Evolutionary conservation across 2,888 invertebrate species (phyloP).

Genomic region (Cataglyphis livida): DNA sequence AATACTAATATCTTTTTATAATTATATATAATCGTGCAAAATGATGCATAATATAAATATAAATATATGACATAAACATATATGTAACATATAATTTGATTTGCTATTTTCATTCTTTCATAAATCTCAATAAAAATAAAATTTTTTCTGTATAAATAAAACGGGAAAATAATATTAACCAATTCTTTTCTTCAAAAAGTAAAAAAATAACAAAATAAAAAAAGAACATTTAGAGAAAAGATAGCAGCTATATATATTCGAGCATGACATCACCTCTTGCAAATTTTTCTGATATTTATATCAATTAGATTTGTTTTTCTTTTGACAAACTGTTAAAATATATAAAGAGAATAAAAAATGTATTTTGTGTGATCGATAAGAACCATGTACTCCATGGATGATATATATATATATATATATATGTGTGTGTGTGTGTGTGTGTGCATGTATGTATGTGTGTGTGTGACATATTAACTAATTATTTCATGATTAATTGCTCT

Average conservation of each 20-base stretch:
- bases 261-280: conserved; percentile 40
- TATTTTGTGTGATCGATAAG: conserved; percentile 69
- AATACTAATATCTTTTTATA: conserved; percentile 42
- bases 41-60: conserved; percentile 46
- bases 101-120: conserved; percentile 16
- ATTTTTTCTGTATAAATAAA: conserved; percentile 31
- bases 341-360: conserved; percentile 67
- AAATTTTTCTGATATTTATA: conserved; percentile 56
- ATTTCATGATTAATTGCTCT: conserved; percentile 74
- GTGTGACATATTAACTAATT: conserved; percentile 64
- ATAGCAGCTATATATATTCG: conserved; percentile 48
- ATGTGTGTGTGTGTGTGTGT: background rate
- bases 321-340: conserved; percentile 60
- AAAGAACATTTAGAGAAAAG: conserved; percentile 47
- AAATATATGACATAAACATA: conserved; percentile 43
- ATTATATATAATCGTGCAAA: conserved; percentile 49
- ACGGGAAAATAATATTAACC: conserved; percentile 12
- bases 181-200: background rate
- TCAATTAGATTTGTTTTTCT: conserved; percentile 35
- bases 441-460: background rate
- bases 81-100: conserved; percentile 43
- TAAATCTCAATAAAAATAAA: conserved; percentile 38
- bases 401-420: conserved; percentile 64
- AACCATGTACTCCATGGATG: conserved; percentile 61
- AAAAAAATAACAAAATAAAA: too few relatives aligned